Conservation (phyloP, 2,888 invertebrate genomes). For the Geophilus truncorum region DNA sequence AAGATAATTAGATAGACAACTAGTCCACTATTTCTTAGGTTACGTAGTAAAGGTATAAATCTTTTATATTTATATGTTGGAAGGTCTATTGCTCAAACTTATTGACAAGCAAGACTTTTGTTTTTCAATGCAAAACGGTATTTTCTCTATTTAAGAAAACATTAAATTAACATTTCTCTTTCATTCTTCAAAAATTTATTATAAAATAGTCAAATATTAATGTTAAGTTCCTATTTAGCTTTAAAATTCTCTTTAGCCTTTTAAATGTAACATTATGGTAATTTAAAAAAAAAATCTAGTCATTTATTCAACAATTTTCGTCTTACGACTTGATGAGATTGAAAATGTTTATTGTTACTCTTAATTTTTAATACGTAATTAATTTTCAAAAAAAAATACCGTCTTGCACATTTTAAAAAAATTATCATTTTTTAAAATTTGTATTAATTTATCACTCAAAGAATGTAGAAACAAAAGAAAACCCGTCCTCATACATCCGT, state of each 20-base stretch:
- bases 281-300: neutral
- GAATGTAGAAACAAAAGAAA: neutral
- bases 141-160: too few relatives aligned
- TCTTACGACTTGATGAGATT: too few relatives aligned
- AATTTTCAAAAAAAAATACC: neutral
- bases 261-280: too few relatives aligned
- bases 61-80: slow-evolving; percentile 20
- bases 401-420: neutral
- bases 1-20: neutral
- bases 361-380: neutral
- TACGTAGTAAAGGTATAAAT: slow-evolving; percentile 15
- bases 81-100: slow-evolving; percentile 24
- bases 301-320: neutral
- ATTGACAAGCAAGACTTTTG: slow-evolving; percentile 14
- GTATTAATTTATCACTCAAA: too few relatives aligned
- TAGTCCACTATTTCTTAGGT: slow-evolving; percentile 8
- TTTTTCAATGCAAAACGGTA: neutral
- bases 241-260: too few relatives aligned
- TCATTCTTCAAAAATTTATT: too few relatives aligned
- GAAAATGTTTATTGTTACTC: too few relatives aligned
- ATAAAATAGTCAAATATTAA: neutral
- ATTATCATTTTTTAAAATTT: neutral
- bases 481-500: slow-evolving; percentile 11
- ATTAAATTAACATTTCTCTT: too few relatives aligned
- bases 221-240: neutral